phyloP scores from a whole-genome alignment of 1,140 invertebrate species.

The Venturia canescens region DNA sequence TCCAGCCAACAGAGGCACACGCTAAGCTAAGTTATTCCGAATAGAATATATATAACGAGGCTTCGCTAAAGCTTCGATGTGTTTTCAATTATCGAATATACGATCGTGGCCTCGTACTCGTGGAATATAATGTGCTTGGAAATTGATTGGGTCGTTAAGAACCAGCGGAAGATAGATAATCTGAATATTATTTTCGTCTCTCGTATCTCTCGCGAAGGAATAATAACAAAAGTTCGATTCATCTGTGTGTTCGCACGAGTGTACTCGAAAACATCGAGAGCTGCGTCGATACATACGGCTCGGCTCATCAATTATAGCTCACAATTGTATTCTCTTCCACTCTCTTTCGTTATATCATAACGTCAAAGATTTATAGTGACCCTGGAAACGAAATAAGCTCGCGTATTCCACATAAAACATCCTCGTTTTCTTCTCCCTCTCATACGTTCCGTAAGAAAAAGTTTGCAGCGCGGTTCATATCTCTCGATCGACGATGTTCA shows the following conservation, averaged over 20 bases:
- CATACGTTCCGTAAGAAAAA: background rate
- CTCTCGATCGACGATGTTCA: background rate
- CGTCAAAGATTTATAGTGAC: background rate
- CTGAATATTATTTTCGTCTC: no score
- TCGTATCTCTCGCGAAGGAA: background rate
- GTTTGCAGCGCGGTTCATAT: background rate
- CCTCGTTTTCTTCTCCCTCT: background rate
- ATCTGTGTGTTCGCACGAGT: background rate
- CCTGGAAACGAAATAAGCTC: background rate
- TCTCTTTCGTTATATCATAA: slow-evolving; percentile 20
- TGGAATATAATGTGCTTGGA: no score
- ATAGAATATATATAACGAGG: slow-evolving; percentile 32
- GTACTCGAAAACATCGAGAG: background rate
- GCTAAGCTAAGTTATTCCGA: slow-evolving; percentile 9
- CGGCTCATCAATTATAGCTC: slow-evolving; percentile 25
- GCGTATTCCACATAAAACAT: background rate
- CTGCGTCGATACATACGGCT: background rate
- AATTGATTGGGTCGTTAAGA: no score
- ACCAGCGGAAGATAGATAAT: no score
- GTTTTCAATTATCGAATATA: no score
- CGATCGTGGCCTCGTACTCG: no score
- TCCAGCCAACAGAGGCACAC: slow-evolving; percentile 10
- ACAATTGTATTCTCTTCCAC: slow-evolving; percentile 7
- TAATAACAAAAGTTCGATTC: slow-evolving; percentile 2
- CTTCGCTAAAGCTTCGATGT: background rate